Base-by-base conservation (phyloP, 1,140 invertebrate genomes). In the Drosophila kikkawai region DNA sequence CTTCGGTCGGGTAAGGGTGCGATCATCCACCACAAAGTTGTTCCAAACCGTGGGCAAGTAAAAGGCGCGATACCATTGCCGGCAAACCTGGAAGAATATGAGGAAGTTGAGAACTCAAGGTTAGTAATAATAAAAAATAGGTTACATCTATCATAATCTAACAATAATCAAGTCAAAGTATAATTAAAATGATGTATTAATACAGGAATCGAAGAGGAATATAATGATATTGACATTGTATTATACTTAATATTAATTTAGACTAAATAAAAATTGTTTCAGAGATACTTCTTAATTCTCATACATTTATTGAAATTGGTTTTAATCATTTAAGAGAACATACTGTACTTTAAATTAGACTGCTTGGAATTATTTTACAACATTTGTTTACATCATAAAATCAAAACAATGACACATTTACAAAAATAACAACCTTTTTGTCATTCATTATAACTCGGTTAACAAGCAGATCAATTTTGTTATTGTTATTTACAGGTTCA, bases 31-130 rank as follows among this genome's bases (percentile, higher is more conserved):
- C 1, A 94, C 93, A 86, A 97, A 97, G 6, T 94, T 95, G 13
- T 95, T 93, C 96, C 96, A 97, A 19, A 97, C 95, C 32, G 94
- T 94, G 45, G 96, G 96, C 4, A 97, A 94, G 82, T 97, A 95
- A 82, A 97, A 97, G 1, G 95, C 95, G 15, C 94, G 91, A 79
- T 97, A 95, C 96, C 97, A 97, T 22, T 92, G 91, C 2, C 82
- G 79, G 50, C 92, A 93, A 17, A 93, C 92, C 92, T 93, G 41
- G 29, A 1, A 42, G 22, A 7, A 73, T 1, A 17, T 26, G 7
- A 68, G 2, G 8, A 48, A 13, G 0, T 22, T 3, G 4, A 5
- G 0, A n/a, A 12, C 7, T 29, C 3, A 15, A 8, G 15, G 15
- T 0, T n/a, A 15, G 22, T 26, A 15, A 17, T 42, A 3, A 42